Base-by-base conservation (phyloP, 1,140 invertebrate species). In the Drosophila saltans region DNA sequence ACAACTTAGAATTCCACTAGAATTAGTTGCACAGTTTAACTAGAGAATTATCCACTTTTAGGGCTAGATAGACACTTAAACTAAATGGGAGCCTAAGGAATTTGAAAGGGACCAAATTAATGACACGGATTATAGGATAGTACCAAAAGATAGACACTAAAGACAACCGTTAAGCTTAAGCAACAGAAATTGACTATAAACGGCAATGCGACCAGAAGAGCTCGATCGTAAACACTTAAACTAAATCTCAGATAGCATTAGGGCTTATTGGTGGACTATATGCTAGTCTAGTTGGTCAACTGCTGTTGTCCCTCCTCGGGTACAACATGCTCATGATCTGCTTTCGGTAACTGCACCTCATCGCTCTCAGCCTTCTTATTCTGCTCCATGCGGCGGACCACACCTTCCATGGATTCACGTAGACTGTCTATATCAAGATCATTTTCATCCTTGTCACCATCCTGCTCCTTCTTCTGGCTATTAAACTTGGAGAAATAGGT, bases 401-500 rank as follows among this genome's bases (percentile, higher is more conserved):
- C 83, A 24, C 91, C 77, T 57, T 90, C 90, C 90, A 91, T 91
- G 3, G 90, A 90, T 40, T 91, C 90, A 8, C 80, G 70, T 40
- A 91, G 56, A 6, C 72, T 73, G 21, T 91, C 90, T 26, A 91
- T 78, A 21, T 91, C 83, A 1, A 91, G 68, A 16, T 80, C 83
- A 60, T 85, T 85, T 30, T 90, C 76, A 36, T 89, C 85, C 63
- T 90, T 89, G 10, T 79, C 72, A n/a, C 69, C 70, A 21, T 75
- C 81, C 8, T 89, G 78, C 9, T 84, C 81, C 30, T 75, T 73
- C n/a, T 69, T 75, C 24, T 81, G 81, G 11, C 64, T 72, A 84
- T 96, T 96, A 78, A 97, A 97, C 60, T 92, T 92, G 2, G 95
- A 95, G 92, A 97, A 97, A 92, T 97, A 97, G 1, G 96, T 97